phyloP scores from a whole-genome alignment of 2,797 vertebrate genomes.

The Onychomys leucogaster region DNA sequence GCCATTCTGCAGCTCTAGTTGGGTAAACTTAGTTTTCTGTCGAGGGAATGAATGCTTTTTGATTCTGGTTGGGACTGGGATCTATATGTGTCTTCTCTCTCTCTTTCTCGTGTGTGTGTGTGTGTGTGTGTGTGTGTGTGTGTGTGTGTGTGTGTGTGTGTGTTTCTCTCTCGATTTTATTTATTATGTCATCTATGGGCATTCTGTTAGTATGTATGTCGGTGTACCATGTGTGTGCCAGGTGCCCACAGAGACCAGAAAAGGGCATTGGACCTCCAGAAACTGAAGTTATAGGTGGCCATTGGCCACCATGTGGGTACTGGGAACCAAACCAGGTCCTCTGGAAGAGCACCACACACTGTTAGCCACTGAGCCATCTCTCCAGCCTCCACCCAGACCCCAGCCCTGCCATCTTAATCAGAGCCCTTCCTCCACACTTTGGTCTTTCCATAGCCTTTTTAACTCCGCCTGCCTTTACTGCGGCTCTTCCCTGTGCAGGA shows the following conservation, averaged over 20 bases:
- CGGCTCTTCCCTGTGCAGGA: not conserved
- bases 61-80: not conserved
- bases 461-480: not conserved
- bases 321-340: not conserved
- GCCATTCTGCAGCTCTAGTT: not conserved
- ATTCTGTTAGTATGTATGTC: not conserved
- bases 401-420: not conserved
- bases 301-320: not conserved
- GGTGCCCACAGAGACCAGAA: not conserved
- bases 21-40: not conserved
- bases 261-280: not conserved
- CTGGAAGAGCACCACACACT: not conserved
- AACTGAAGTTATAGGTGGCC: not conserved
- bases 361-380: not conserved
- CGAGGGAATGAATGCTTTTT: not conserved
- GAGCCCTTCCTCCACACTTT: not conserved
- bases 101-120: not conserved
- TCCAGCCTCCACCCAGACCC: not conserved
- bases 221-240: not conserved
- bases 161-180: not conserved
- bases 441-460: not conserved
- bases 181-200: not conserved
- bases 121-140: too few species aligned
- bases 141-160: not conserved
- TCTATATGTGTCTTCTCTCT: not conserved